Conservation (phyloP, 1,140 invertebrate species). For the Drosophila seguyi region DNA sequence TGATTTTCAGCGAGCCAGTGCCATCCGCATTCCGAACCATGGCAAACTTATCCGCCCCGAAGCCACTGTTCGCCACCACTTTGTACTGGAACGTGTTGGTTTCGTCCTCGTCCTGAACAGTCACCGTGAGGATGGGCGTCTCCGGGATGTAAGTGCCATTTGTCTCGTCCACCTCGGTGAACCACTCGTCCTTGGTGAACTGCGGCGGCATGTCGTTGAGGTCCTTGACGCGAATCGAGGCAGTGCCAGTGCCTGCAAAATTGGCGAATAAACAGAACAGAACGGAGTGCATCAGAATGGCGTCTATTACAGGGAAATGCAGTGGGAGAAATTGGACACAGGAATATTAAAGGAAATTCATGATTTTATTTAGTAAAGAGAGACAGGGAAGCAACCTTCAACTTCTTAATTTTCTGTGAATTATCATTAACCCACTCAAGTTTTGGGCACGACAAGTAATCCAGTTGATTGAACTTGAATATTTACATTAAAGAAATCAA, state of each 20-base stretch:
- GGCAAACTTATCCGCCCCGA: slow-evolving; percentile 88
- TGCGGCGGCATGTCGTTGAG: slow-evolving; percentile 88
- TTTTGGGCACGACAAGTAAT: neutral
- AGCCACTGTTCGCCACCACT: slow-evolving; percentile 88
- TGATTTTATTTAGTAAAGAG: no score
- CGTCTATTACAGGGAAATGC: slow-evolving; percentile 22
- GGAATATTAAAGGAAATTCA: no score
- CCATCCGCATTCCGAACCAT: slow-evolving; percentile 89
- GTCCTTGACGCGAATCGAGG: slow-evolving; percentile 88
- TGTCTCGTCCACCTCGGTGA: slow-evolving; percentile 89
- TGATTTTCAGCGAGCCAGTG: slow-evolving; percentile 89
- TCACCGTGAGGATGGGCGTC: slow-evolving; percentile 88
- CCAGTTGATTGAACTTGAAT: neutral
- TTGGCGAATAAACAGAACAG: slow-evolving; percentile 27
- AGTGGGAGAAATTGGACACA: slow-evolving; percentile 1
- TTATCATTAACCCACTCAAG: neutral
- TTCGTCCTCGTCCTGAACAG: slow-evolving; percentile 89
- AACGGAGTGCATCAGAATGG: slow-evolving; percentile 8
- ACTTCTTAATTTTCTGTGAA: neutral
- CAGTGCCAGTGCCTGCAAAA: slow-evolving; percentile 83
- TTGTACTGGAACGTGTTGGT: slow-evolving; percentile 87
- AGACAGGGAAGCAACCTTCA: neutral
- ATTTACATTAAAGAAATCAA: neutral
- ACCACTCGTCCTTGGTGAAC: slow-evolving; percentile 89
- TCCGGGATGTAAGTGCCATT: slow-evolving; percentile 88